A percentile compares a stretch with the other conserved stretches of the same genome.
These are phyloP conservation scores for Drosophila neotestacea DNA, from an alignment of 2,888 invertebrate genomes.

Conservation along the genomic window DNA sequence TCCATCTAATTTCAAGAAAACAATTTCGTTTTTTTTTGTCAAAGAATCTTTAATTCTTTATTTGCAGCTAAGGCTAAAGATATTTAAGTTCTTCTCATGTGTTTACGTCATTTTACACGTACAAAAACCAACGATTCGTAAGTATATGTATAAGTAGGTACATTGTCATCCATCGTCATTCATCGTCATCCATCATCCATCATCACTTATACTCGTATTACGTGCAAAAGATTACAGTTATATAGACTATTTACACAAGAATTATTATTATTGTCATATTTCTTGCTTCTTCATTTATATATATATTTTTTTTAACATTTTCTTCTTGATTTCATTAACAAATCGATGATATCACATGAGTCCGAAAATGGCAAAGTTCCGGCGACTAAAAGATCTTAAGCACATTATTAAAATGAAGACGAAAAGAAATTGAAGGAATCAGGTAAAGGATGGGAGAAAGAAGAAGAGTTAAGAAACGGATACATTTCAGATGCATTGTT, in stretches of 20 bases:
- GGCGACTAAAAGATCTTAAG: conserved; percentile 82
- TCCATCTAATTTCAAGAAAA: conserved; percentile 8
- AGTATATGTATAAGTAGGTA: conserved; percentile 57
- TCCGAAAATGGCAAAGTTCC: conserved; percentile 84
- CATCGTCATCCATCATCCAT: conserved; percentile 23
- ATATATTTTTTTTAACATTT: conserved; percentile 60
- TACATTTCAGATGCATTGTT: conserved; percentile 9
- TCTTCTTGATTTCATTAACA: conserved; percentile 66
- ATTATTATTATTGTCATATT: conserved; percentile 36
- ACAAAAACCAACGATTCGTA: conserved; percentile 50
- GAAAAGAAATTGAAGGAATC: conserved; percentile 18
- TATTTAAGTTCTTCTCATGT: conserved; percentile 72
- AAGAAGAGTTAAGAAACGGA: conserved; percentile 13
- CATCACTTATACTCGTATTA: conserved; percentile 69
- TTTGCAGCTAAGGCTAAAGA: conserved; percentile 83
- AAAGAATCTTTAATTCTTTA: conserved; percentile 85
- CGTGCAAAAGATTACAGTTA: conserved; percentile 65
- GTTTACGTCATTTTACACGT: conserved; percentile 58
- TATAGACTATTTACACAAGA: conserved; percentile 75
- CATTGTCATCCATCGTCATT: conserved; percentile 44
- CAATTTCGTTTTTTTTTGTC: conserved; percentile 54
- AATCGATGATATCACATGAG: conserved; percentile 84
- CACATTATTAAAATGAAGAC: conserved; percentile 40
- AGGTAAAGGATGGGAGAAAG: conserved; percentile 12
- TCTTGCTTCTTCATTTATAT: conserved; percentile 24